These are phyloP conservation scores for Rhamnusium bicolor DNA, from an alignment of 2,888 invertebrate genomes.

Conservation along the genomic window DNA sequence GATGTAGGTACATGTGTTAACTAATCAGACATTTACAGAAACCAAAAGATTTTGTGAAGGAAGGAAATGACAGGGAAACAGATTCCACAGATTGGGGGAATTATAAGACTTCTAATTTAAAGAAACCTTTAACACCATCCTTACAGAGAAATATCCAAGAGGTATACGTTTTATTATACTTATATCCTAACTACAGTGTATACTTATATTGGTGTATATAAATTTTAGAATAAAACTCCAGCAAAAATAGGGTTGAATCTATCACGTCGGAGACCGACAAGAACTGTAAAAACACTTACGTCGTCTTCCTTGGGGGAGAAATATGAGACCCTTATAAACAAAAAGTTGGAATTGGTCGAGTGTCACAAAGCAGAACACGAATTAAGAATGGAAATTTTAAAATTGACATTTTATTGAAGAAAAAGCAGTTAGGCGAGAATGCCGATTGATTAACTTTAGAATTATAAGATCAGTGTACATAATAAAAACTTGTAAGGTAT, in stretches of 20 bases:
- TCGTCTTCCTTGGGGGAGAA: not conserved
- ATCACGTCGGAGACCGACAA: not conserved
- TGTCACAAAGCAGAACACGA: not conserved
- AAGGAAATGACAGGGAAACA: not conserved
- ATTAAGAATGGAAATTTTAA: not conserved
- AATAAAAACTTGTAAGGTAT: not conserved
- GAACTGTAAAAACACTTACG: not conserved
- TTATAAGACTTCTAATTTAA: not conserved
- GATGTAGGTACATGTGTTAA: not conserved
- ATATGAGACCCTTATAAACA: not conserved
- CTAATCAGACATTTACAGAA: not conserved
- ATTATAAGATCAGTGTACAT: not conserved
- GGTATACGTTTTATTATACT: not conserved
- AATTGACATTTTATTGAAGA: not conserved
- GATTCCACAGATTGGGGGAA: not conserved
- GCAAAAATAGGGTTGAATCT: not conserved
- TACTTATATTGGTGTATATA: not conserved
- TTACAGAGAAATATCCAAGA: not conserved
- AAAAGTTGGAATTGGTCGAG: not conserved
- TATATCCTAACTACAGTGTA: not conserved
- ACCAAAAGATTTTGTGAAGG: not conserved
- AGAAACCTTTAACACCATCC: not conserved
- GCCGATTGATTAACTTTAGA: not conserved
- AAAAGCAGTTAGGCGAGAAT: not conserved
- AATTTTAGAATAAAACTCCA: not conserved